Evolutionary conservation across 1,140 invertebrate species (phyloP).

Genomic region (Oryzaephilus surinamensis): DNA sequence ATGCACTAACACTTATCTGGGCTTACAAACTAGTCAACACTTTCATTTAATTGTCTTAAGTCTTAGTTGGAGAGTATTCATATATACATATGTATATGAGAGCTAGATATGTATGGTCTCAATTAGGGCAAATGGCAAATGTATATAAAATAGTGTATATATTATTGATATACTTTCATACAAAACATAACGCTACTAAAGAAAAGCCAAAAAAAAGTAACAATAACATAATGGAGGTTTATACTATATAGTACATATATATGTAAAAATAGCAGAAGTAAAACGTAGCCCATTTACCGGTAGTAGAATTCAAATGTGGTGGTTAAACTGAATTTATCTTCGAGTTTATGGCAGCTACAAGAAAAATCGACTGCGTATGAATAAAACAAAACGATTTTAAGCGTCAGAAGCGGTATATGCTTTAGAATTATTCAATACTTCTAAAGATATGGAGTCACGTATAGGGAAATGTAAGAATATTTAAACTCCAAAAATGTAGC

Average conservation of each 20-base stretch:
- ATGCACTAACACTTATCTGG: not conserved
- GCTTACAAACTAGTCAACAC: not conserved
- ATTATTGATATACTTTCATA: no score
- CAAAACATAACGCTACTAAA: no score
- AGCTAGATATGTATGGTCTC: not conserved
- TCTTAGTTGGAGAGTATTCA: not conserved
- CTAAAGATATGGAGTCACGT: slow-evolving; percentile 29
- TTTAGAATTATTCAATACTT: slow-evolving; percentile 28
- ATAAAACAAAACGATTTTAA: slow-evolving; percentile 29
- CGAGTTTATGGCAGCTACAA: slow-evolving; percentile 22
- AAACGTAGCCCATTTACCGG: slow-evolving; percentile 15
- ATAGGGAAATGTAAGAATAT: slow-evolving; percentile 25
- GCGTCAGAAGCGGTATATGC: slow-evolving; percentile 20
- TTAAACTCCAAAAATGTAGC: slow-evolving; percentile 17
- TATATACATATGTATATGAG: not conserved
- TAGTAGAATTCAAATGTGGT: slow-evolving; percentile 18
- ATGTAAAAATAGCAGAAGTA: slow-evolving; percentile 9
- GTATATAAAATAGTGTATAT: slow-evolving; percentile 3
- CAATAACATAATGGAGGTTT: slow-evolving; percentile 16
- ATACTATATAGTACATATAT: slow-evolving; percentile 5
- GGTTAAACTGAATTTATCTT: slow-evolving; percentile 22
- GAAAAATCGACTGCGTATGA: slow-evolving; percentile 27
- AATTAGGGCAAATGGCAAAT: slow-evolving; percentile 1
- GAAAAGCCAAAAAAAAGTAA: slow-evolving; percentile 12
- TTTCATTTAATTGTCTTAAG: not conserved